These are phyloP conservation scores for Sanderia malayensis DNA, from an alignment of 30 jellyfish, hydroid and myxozoan species.

Conservation along the genomic window DNA sequence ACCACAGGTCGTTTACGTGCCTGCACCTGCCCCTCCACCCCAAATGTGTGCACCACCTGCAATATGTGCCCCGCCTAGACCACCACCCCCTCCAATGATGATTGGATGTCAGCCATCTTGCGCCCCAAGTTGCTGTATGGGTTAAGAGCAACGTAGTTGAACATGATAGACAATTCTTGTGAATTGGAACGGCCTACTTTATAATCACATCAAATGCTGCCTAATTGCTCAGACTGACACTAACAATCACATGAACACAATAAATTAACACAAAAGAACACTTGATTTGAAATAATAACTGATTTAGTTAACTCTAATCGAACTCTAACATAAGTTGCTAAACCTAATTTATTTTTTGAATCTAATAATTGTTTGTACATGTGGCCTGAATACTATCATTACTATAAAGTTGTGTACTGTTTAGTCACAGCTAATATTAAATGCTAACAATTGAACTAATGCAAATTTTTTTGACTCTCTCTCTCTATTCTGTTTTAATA, in stretches of 20 bases:
- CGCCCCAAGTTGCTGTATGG: slow-evolving; percentile 80
- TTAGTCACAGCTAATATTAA: neutral
- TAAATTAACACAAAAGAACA: neutral
- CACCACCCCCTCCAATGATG: slow-evolving; percentile 77
- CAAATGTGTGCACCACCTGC: slow-evolving; percentile 80
- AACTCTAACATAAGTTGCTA: neutral
- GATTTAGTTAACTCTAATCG: neutral
- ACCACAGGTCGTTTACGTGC: slow-evolving; percentile 55
- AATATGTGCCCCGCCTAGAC: slow-evolving; percentile 74
- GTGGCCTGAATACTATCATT: neutral
- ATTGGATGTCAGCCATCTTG: slow-evolving; percentile 67
- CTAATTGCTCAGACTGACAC: neutral
- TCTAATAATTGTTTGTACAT: slow-evolving; percentile 1
- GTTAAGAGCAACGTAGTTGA: slow-evolving; percentile 28
- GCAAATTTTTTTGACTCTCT: neutral
- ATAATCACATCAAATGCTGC: no score
- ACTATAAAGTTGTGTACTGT: neutral
- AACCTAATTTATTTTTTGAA: neutral
- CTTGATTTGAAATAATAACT: neutral
- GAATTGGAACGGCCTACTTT: no score
- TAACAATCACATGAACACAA: no score
- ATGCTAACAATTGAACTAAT: neutral
- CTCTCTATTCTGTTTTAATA: slow-evolving; percentile 28
- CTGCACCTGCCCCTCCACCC: slow-evolving; percentile 97
- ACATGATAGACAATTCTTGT: slow-evolving; percentile 1